Base-by-base conservation (phyloP, 2,888 invertebrate species). In the Tetanocera ferruginea region DNA sequence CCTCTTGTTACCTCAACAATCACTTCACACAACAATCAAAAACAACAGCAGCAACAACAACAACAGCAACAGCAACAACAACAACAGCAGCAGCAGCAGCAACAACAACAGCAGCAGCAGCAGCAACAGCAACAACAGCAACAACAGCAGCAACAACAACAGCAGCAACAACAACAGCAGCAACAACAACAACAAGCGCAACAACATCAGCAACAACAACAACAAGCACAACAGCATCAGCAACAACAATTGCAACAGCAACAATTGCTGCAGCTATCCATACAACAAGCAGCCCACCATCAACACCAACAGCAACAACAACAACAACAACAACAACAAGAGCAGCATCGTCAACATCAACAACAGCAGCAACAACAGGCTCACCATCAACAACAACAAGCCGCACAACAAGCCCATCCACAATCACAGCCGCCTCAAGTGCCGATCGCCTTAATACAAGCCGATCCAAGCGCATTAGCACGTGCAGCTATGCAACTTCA, bases 401-500 rank as follows among this genome's bases (percentile, higher is more conserved):
- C 82, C 43, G 85, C 85, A 51, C 87, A 83, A 76, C 84, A 86
- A 75, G 79, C 77, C 79, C 83, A 82, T 81, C 82, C 78, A 64
- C 88, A 87, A 78, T 87, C 87, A 80, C 87, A 85, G 77, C 87
- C 88, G 71, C 88, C 88, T 76, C 84, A 86, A 84, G 88, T 88
- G 84, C 89, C 89, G 72, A 88, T 89, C 76, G 88, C 89, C 77
- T 83, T 89, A 77, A 89, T 89, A 82, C 85, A 85, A 84, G 84
- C 87, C 77, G 89, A 89, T 85, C 88, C 89, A 9, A 86, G 88
- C 80, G 87, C 86, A 67, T 81, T 89, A 84, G 89, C 89, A 34
- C 86, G 89, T n/a, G 89, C 89, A 57, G 87, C 89, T 77, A 89
- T 89, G 86, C 89, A 89, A 82, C 79, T 90, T 78, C 89, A 89